Percentiles rank a stretch among this genome's conserved stretches.
Evolutionary conservation across 2,797 vertebrate genomes (phyloP).

Genomic region (Coilia nasus): DNA sequence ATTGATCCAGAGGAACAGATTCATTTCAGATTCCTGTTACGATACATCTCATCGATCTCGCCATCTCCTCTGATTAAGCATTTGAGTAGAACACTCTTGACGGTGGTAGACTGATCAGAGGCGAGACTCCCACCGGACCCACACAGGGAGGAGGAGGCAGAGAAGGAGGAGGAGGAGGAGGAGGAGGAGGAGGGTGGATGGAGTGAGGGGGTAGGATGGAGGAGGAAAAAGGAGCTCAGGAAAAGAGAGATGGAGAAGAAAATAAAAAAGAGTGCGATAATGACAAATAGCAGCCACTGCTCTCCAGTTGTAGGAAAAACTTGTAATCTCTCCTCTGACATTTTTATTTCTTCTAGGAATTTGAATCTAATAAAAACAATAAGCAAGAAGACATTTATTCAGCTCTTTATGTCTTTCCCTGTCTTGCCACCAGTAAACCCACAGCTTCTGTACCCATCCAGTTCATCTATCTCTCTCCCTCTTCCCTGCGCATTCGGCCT

Average conservation of each 20-base stretch:
- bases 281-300: conserved; percentile 14
- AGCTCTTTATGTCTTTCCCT: conserved; percentile 9
- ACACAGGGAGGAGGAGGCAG: conserved; percentile 28
- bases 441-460: not conserved
- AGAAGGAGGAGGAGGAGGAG: not conserved
- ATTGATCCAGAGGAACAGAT: conserved; percentile 74
- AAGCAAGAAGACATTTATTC: conserved; percentile 48
- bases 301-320: not conserved
- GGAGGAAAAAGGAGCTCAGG: not conserved
- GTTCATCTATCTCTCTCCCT: not conserved
- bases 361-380: conserved; percentile 46
- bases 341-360: conserved; percentile 20
- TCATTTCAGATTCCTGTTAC: conserved; percentile 84
- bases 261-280: conserved; percentile 5
- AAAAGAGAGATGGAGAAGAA: conserved; percentile 30
- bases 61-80: conserved; percentile 82
- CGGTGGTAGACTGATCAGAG: conserved; percentile 61
- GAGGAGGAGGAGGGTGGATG: conserved; percentile 16
- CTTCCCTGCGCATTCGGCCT: conserved; percentile 25
- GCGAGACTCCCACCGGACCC: conserved; percentile 62
- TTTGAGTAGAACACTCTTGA: conserved; percentile 70
- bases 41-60: conserved; percentile 80
- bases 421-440: conserved; percentile 25
- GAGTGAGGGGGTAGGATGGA: not conserved
- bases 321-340: conserved; percentile 3